Conservation (phyloP, 2,797 vertebrate genomes). For the Fratercula arctica region DNA sequence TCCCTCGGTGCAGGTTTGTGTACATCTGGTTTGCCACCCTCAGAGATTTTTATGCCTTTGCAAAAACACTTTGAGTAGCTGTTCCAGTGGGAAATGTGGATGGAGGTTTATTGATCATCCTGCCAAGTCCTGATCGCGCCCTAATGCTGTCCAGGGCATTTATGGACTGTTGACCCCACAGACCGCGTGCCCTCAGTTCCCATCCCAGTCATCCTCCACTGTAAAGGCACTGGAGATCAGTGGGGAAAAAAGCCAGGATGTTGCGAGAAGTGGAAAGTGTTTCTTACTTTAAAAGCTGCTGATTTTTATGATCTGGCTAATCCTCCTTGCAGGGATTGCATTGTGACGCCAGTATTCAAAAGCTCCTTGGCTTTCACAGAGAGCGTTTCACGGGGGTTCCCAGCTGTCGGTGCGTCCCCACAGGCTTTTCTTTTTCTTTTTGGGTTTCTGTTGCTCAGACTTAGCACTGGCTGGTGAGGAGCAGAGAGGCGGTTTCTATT, state of each 20-base stretch:
- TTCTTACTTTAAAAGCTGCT: not conserved
- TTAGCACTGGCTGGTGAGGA: not conserved
- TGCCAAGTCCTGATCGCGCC: not conserved
- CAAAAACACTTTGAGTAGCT: not conserved
- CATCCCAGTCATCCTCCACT: no score
- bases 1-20: accelerated
- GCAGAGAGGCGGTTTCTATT: not conserved
- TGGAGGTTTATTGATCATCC: not conserved
- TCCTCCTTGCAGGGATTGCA: not conserved
- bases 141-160: not conserved
- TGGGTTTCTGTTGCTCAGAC: not conserved
- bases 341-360: not conserved
- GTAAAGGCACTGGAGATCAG: not conserved
- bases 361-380: not conserved
- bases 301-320: not conserved
- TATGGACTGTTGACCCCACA: not conserved
- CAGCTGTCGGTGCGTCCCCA: not conserved
- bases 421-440: not conserved
- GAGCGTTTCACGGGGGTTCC: not conserved
- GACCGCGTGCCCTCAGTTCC: accelerated
- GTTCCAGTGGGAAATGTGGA: not conserved
- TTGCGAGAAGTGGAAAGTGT: not conserved
- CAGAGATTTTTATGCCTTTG: not conserved
- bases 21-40: not conserved
- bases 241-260: accelerated